Evolutionary conservation across 2,797 vertebrate genomes (phyloP).

Genomic region (Moxostoma hubbsi): DNA sequence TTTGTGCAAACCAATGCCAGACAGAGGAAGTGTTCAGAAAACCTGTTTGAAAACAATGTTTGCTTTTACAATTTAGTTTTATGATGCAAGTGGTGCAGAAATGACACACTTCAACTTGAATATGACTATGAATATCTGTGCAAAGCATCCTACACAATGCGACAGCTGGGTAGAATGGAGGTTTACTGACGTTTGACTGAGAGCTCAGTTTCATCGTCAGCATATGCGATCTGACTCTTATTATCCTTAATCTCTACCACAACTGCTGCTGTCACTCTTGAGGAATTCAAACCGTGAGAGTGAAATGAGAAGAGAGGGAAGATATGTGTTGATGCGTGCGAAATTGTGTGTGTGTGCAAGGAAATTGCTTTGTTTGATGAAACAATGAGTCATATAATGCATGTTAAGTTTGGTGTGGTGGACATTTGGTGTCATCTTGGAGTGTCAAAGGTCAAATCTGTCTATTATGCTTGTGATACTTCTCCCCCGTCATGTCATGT

Average conservation of each 20-base stretch:
- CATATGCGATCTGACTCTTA: conserved; percentile 41
- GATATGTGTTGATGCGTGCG: conserved; percentile 38
- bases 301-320: conserved; percentile 45
- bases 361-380: conserved; percentile 62
- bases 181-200: conserved; percentile 42
- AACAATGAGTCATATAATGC: conserved; percentile 67
- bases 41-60: too few species aligned
- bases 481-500: conserved; percentile 47
- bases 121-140: conserved; percentile 14
- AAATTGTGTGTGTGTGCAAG: conserved; percentile 36
- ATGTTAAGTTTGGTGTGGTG: conserved; percentile 61
- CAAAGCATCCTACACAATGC: conserved; percentile 11
- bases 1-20: too few species aligned
- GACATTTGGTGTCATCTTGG: conserved; percentile 39
- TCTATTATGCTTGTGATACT: conserved; percentile 43
- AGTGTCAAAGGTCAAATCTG: conserved; percentile 60
- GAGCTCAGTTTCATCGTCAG: conserved; percentile 44
- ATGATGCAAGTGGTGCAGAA: too few species aligned
- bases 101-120: not conserved
- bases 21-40: too few species aligned
- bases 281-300: conserved; percentile 33
- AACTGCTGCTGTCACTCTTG: conserved; percentile 48
- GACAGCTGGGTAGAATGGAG: conserved; percentile 36
- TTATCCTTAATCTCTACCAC: conserved; percentile 50
- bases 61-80: too few species aligned